These are phyloP conservation scores for Linnaemya vulpina DNA, from an alignment of 2,888 invertebrate genomes.

Conservation along the genomic window DNA sequence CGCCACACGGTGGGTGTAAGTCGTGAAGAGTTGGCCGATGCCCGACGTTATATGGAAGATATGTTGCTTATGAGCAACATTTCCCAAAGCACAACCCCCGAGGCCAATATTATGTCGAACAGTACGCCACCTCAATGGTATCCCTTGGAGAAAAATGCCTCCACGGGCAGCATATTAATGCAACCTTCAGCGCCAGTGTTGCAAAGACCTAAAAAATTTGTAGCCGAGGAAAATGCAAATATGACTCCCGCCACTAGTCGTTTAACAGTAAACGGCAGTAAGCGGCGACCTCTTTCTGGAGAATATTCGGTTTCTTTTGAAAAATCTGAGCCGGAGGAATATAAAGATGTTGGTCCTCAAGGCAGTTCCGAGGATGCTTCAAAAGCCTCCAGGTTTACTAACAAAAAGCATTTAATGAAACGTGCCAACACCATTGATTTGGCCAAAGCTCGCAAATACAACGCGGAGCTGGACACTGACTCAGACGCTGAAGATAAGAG, in stretches of 20 bases:
- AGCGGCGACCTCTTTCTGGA: constrained; percentile 77
- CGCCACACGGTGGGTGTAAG: constrained; percentile 93
- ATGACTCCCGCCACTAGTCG: constrained; percentile 1
- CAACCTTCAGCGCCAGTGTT: constrained; percentile 73
- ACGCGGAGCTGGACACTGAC: constrained; percentile 84
- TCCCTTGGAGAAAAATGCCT: constrained; percentile 83
- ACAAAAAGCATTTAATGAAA: constrained; percentile 91
- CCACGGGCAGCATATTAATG: constrained; percentile 82
- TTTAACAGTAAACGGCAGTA: constrained; percentile 13
- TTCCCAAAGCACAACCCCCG: constrained; percentile 76
- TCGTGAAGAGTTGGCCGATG: constrained; percentile 90
- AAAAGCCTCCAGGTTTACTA: constrained; percentile 79
- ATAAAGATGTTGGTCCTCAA: neutral
- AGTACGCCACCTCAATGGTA: constrained; percentile 77
- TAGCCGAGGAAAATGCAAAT: constrained; percentile 61
- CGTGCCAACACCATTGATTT: constrained; percentile 95
- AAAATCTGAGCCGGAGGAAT: constrained; percentile 17
- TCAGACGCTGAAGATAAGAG: constrained; percentile 81
- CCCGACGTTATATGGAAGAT: constrained; percentile 89
- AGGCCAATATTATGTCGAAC: constrained; percentile 73
- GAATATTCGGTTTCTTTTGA: constrained; percentile 78
- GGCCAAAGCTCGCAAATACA: constrained; percentile 86
- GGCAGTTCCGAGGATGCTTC: constrained; percentile 78
- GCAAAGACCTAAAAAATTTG: constrained; percentile 81
- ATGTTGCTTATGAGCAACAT: constrained; percentile 83